A percentile compares a stretch with the other conserved stretches of the same genome.
Evolutionary conservation across 2,888 invertebrate genomes (phyloP).

Genomic region (Neelides folsomi): DNA sequence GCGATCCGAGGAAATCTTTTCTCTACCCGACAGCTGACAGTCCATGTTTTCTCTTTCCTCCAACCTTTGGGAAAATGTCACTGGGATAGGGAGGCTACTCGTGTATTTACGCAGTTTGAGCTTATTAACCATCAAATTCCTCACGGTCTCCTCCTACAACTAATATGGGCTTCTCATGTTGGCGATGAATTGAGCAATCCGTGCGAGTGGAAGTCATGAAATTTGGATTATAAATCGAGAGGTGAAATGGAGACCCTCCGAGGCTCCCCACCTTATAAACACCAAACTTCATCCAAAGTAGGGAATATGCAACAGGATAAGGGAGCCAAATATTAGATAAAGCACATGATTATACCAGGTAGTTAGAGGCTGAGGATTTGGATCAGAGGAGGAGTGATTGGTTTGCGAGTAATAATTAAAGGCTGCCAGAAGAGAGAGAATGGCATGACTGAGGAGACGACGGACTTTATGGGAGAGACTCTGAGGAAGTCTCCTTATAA

Average conservation of each 20-base stretch:
- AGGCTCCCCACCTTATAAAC: too few species aligned
- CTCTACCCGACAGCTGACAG: not conserved
- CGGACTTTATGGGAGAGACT: conserved; percentile 4
- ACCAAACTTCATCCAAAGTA: too few species aligned
- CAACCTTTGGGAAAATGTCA: conserved; percentile 1
- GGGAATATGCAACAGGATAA: too few species aligned
- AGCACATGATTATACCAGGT: not conserved
- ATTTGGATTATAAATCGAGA: too few species aligned
- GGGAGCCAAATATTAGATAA: not conserved
- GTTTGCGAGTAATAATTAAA: conserved; percentile 8
- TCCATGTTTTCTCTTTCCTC: not conserved
- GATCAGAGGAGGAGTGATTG: not conserved
- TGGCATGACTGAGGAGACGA: conserved; percentile 4
- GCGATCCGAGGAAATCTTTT: conserved; percentile 20
- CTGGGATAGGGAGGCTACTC: too few species aligned
- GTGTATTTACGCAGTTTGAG: too few species aligned
- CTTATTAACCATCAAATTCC: too few species aligned
- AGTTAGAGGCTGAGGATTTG: not conserved
- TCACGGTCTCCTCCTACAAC: too few species aligned
- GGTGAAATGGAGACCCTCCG: too few species aligned
- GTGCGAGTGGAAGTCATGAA: too few species aligned
- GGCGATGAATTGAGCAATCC: too few species aligned
- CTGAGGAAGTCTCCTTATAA: conserved; percentile 24
- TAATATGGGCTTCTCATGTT: too few species aligned
- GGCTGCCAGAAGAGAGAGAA: conserved; percentile 3